A percentile compares a stretch with the other conserved stretches of the same genome.
Evolutionary conservation across 2,888 invertebrate species (phyloP).

Genomic region (Idaea straminata): DNA sequence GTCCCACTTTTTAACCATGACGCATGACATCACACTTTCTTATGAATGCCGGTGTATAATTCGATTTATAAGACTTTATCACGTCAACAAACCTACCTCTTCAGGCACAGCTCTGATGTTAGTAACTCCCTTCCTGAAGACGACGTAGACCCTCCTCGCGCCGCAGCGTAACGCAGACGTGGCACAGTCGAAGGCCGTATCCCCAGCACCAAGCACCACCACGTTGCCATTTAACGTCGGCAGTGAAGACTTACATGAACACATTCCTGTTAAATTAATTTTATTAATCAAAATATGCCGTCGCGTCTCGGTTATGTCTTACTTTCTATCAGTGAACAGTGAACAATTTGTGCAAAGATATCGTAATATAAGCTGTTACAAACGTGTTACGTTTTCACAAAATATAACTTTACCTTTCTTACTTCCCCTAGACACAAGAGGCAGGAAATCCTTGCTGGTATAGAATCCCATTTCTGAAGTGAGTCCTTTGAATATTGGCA

Average conservation of each 20-base stretch:
- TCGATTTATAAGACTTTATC: no score
- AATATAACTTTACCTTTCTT: slow-evolving; percentile 84
- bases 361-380: no score
- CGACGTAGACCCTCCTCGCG: slow-evolving; percentile 93
- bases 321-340: no score
- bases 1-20: no score
- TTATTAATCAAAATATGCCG: no score
- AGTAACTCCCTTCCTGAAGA: slow-evolving; percentile 96
- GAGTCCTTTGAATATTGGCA: slow-evolving; percentile 88
- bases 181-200: slow-evolving; percentile 99
- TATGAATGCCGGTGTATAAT: no score
- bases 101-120: slow-evolving; percentile 98
- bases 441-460: slow-evolving; percentile 96
- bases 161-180: slow-evolving; percentile 98
- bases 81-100: slow-evolving; percentile 82
- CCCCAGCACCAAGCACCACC: slow-evolving; percentile 97
- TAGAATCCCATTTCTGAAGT: slow-evolving; percentile 92
- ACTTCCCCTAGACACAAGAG: slow-evolving; percentile 91
- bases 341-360: no score
- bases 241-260: slow-evolving; percentile 86
- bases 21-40: no score
- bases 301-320: no score
- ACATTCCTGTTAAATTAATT: slow-evolving; percentile 81
- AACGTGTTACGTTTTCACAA: no score
- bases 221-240: slow-evolving; percentile 90